Evolutionary conservation across 1,140 invertebrate genomes (phyloP), one percentile per base, ranked within the genome.

Genomic region (Periplaneta americana): DNA sequence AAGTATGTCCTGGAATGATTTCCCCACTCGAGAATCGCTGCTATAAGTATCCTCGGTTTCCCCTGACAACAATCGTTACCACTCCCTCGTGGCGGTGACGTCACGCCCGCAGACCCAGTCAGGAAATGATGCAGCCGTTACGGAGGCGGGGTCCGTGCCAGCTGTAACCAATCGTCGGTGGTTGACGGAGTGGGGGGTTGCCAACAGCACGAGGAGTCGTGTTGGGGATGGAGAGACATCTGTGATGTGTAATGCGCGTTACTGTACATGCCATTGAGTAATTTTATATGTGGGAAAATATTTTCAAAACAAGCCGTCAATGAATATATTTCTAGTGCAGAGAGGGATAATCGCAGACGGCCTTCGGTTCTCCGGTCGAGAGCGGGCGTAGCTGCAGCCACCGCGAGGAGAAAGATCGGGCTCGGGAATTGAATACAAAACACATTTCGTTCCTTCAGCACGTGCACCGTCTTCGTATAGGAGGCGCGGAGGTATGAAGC

Each of bases 41-140:
- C 35, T 39, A 35, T 78, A 36, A 28, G 36, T 78, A 78, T 28
- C 77, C 77, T 78, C 77, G 35, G 77, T 78, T 48, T 78, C 77
- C 77, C 48, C 77, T 78, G 11, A 28, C 17, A 37, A 77, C 75
- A 37, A 5, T 28, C 15, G 22, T 5, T 22, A 33, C 31, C 75
- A 37, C 35, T n/a, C 33, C 77, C n/a, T 31, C n/a, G 17, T 11
- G 8, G 18, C 11, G 28, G 35, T 78, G 34, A 78, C 77, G 77
- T 78, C 77, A 78, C 34, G 77, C 10, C 5, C 2, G 2, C 17
- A 22, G 48, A 28, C 34, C 77, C 77, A 78, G 5, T 34, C 77
- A 66, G 13, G 48, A 11, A 66, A 8, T 11, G n/a, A 2, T 3
- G n/a, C 22, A 6, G 48, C n/a, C 10, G 17, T 2, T 11, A 0